Evolutionary conservation across 2,888 invertebrate species (phyloP), one percentile per base, ranked within the genome.

Genomic region (Epirrhoe tristata): DNA sequence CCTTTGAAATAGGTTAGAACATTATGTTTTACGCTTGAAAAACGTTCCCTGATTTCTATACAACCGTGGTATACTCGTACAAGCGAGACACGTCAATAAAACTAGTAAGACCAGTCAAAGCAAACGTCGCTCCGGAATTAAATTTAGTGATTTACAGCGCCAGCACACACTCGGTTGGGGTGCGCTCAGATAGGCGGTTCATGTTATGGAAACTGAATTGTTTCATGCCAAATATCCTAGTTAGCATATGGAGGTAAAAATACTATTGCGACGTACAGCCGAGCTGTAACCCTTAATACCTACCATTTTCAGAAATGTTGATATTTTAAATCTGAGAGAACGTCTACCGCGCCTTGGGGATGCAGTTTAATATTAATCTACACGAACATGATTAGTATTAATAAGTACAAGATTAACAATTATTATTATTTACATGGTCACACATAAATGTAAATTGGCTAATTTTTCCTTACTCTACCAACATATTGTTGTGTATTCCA

Each of bases 141-240:
- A 84, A 86, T 85, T 85, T 83, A 84, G 84, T 85, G 83, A 87
- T 86, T 87, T 84, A 84, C 81, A 81, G 77, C 74, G 55, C 61
- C 60, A 72, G 75, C 74, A 75, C 75, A 52, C 51, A 61, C 61
- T 64, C 32, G 39, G 43, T 39, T 34, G 52, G 48, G 61, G 51
- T 57, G 60, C 76, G 73, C 76, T 75, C 77, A 78, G 75, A 74
- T 8, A 34, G 39, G 58, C 50, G 6, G 14, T 16, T 43, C 6
- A 1, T 12, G 48, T 48, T 7, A n/a, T 16, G 48, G 48, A 48
- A 48, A 48, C 16, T 48, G 16, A 16, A 48, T 48, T 16, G 16
- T 16, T 46, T 10, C 5, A 46, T 5, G 8, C 10, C 7, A 39
- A 10, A 39, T 39, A 10, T 10, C 39, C 39, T 39, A 8, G 39